Base-by-base conservation (phyloP, 1,140 invertebrate genomes). In the Hycleus cichorii region DNA sequence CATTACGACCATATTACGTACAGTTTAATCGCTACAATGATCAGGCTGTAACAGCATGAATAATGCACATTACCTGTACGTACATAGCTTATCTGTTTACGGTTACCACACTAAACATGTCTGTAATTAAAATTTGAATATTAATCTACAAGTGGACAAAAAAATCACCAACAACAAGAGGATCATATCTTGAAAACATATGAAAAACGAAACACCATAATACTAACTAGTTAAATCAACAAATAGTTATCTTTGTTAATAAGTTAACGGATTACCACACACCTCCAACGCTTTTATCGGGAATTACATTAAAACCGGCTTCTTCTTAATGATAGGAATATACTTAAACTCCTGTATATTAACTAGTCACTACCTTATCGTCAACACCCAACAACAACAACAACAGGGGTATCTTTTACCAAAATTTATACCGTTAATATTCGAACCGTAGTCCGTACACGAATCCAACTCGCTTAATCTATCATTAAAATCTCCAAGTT, bases 321-420 rank as follows among this genome's bases (percentile, higher is more conserved):
- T 7, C 57, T 58, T 63, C 57, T 58, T 63, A 63, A 63, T 63
- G 61, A 63, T 63, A 63, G 32, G 32, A 32, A 32, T 32, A 32
- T 32, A 63, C 57, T 59, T 58, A 63, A 63, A 63, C 61, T 63
- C 54, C 61, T 46, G 57, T 63, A 59, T 32, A 32, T 59, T 56
- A 53, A 50, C 38, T 32, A 32, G 26, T 46, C 48, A 32, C 51
- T 10, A 44, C 40, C 56, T 62, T 62, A 62, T 62, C 60, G 50
- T 58, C 46, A 42, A 49, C 45, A 32, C 7, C 4, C 48, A 56
- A 56, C 47, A 32, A 32, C 32, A 32, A 32, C 32, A 32, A 32
- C 27, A 32, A 32, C 27, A 32, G 49, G 44, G 45, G 49, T 60
- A 60, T 51, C 59, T 49, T 45, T 42, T 45, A 11, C 42, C 42